Evolutionary conservation across 2,888 invertebrate species (phyloP).

Genomic region (Eristalis pertinax): DNA sequence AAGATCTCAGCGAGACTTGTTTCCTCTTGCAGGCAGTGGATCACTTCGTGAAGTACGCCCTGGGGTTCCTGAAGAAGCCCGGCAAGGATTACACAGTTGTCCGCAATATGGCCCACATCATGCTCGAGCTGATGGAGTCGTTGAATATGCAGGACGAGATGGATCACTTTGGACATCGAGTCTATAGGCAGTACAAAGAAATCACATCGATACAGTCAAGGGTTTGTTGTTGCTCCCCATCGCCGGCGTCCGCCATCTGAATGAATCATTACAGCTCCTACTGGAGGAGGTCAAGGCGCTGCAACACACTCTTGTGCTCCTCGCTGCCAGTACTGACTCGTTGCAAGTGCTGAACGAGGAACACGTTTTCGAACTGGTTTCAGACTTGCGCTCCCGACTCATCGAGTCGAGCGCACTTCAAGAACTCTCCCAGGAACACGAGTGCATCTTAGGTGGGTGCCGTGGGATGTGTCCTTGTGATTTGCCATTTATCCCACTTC

Average conservation of each 20-base stretch:
- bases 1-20: not conserved
- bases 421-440: conserved; percentile 22
- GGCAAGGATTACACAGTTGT: conserved; percentile 20
- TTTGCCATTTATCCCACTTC: not conserved
- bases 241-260: not conserved
- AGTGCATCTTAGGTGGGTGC: conserved; percentile 29
- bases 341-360: conserved; percentile 15
- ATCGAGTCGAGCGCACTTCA: conserved; percentile 30
- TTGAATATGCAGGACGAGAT: conserved; percentile 55
- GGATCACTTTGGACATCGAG: conserved; percentile 13
- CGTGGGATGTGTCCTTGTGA: not conserved
- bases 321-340: conserved; percentile 16
- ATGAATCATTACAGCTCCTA: not conserved
- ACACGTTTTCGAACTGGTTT: conserved; percentile 26
- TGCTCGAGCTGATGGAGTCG: conserved; percentile 48
- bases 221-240: not conserved
- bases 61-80: conserved; percentile 7
- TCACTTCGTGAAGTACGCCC: conserved; percentile 36
- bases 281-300: not conserved
- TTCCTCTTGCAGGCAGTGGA: conserved; percentile 30
- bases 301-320: conserved; percentile 25
- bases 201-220: not conserved
- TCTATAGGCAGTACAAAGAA: conserved; percentile 10
- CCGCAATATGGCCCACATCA: conserved; percentile 26
- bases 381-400: conserved; percentile 2